These are phyloP conservation scores for Andrena dorsata DNA, from an alignment of 2,888 invertebrate species.

Conservation along the genomic window DNA sequence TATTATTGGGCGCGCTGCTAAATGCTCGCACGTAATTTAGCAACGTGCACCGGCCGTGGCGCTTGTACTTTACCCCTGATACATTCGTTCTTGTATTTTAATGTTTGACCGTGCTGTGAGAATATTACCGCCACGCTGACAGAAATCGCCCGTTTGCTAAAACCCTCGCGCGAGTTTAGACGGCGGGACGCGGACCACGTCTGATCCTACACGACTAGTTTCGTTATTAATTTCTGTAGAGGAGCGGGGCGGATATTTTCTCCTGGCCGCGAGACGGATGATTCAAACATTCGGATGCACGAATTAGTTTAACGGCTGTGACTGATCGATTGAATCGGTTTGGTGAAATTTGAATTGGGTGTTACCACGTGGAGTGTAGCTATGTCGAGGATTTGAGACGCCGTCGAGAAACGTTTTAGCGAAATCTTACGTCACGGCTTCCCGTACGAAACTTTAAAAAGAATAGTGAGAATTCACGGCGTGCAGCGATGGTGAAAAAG, in stretches of 20 bases:
- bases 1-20: constrained; percentile 67
- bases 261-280: not conserved
- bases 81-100: constrained; percentile 58
- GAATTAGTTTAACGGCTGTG: not conserved
- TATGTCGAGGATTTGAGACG: too few species aligned
- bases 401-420: too few species aligned
- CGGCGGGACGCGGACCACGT: not conserved
- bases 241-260: not conserved
- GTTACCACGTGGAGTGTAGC: too few species aligned
- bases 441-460: too few species aligned
- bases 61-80: constrained; percentile 50
- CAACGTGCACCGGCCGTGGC: constrained; percentile 42
- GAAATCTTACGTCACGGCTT: too few species aligned
- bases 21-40: constrained; percentile 68
- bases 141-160: constrained; percentile 52
- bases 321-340: not conserved
- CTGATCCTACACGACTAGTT: constrained; percentile 9
- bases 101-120: constrained; percentile 51
- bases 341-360: not conserved
- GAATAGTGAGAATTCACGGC: too few species aligned
- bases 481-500: too few species aligned
- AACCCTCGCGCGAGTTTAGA: constrained; percentile 39
- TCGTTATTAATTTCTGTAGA: constrained; percentile 35
- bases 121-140: constrained; percentile 46
- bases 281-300: not conserved